Conservation (phyloP, 1,140 invertebrate genomes). For the Drosophila carrolli region DNA sequence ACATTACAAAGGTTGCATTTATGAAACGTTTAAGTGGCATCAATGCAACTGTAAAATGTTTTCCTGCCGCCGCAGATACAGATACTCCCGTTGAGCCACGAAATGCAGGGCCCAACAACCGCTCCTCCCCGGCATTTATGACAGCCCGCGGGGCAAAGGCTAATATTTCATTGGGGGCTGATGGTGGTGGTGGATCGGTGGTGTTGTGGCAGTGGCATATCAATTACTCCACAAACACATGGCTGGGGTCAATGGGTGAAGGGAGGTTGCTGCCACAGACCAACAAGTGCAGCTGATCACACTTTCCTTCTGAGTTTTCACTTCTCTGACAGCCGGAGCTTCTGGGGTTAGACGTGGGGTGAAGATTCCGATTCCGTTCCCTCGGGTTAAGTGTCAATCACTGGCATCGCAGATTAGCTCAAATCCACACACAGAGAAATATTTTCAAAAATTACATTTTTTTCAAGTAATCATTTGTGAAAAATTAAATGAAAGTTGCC, state of each 20-base stretch:
- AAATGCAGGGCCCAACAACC: slow-evolving; percentile 28
- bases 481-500: no score
- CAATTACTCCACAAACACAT: slow-evolving; percentile 81
- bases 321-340: slow-evolving; percentile 65
- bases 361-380: not conserved
- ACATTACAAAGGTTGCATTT: slow-evolving; percentile 81
- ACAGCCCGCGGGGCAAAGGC: slow-evolving; percentile 66
- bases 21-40: slow-evolving; percentile 80
- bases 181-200: slow-evolving; percentile 37
- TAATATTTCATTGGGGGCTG: slow-evolving; percentile 73
- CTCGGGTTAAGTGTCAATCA: slow-evolving; percentile 70
- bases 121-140: slow-evolving; percentile 59
- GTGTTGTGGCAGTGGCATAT: slow-evolving; percentile 78
- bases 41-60: slow-evolving; percentile 81
- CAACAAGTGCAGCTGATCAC: slow-evolving; percentile 80
- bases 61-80: slow-evolving; percentile 60
- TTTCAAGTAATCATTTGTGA: no score
- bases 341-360: slow-evolving; percentile 17
- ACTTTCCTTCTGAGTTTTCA: slow-evolving; percentile 53
- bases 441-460: no score
- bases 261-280: slow-evolving; percentile 28
- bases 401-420: slow-evolving; percentile 44
- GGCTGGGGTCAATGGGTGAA: slow-evolving; percentile 36
- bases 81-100: slow-evolving; percentile 35
- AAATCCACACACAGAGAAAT: slow-evolving; percentile 8